Evolutionary conservation across 2,888 invertebrate species (phyloP), one percentile per base, ranked within the genome.

Genomic region (Lucinisca nassula): DNA sequence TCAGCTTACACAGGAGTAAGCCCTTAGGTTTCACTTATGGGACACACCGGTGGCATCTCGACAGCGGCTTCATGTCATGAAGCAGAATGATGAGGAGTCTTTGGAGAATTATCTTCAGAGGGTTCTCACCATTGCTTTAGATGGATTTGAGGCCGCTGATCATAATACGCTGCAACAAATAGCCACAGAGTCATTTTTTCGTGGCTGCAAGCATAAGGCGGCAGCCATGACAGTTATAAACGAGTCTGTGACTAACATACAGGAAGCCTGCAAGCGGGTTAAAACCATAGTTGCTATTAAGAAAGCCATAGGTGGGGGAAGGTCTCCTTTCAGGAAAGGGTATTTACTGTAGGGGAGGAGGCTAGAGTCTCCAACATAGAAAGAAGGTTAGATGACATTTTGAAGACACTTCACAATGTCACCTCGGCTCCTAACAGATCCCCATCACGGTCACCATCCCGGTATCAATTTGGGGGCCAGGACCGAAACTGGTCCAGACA

Each of bases 161-260:
- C 6, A 21, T 0, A 17, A 12, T 45, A n/a, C 30, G 10, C 12
- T 32, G 0, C 49, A 49, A 32, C 49, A 76, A 30, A 12, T 75
- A 17, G 49, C 76, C 17, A 76, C 55, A n/a, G n/a, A n/a, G 76
- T 51, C 74, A 38, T 74, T 74, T 27, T 17, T 38, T 1, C 38
- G 40, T 17, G 40, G 40, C 17, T 74, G 49, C 24, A 38, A n/a
- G 21, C 49, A 76, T 32, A 8, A 49, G 35, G 76, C 49, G 24
- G 76, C 76, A 24, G 51, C 76, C 14, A 45, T 14, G 30, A 17
- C 27, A n/a, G 75, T 75, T 2, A 75, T 75, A 30, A 75, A 75
- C 49, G 49, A 40, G 24, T 4, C 38, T 14, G 17, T 30, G 12
- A n/a, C 10, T 1, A 45, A 45, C 24, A 45, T 75, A 8, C 45